Conservation (phyloP, 2,888 invertebrate species). For the Epirrhoe tristata region DNA sequence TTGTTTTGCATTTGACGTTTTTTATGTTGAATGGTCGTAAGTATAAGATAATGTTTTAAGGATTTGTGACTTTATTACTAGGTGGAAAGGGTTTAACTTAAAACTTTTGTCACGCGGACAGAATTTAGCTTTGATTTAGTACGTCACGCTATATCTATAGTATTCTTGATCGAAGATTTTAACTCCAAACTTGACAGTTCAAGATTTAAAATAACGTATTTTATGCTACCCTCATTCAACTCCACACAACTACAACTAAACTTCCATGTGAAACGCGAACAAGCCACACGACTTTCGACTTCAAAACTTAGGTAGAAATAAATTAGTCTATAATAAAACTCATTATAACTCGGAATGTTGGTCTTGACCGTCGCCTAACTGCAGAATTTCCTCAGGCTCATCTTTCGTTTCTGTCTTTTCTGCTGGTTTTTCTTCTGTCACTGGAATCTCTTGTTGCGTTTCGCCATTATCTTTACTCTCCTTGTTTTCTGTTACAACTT, state of each 20-base stretch:
- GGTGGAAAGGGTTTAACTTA: too few species aligned
- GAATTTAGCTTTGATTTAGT: too few species aligned
- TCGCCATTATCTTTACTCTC: conserved; percentile 54
- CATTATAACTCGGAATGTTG: conserved; percentile 85
- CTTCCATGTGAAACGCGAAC: conserved; percentile 63
- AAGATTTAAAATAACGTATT: background rate
- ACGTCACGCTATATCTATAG: too few species aligned
- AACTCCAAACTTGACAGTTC: background rate
- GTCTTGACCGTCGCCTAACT: conserved; percentile 61
- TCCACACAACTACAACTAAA: background rate
- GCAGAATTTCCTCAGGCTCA: conserved; percentile 61
- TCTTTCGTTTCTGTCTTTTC: conserved; percentile 44
- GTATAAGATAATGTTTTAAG: too few species aligned
- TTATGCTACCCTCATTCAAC: background rate
- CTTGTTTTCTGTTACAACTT: conserved; percentile 58
- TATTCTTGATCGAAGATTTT: too few species aligned
- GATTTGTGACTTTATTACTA: too few species aligned
- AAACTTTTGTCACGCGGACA: too few species aligned
- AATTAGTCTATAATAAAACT: conserved; percentile 75
- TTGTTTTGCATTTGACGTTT: too few species aligned
- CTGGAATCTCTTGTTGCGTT: conserved; percentile 57
- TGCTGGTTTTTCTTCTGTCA: conserved; percentile 50
- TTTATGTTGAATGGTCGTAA: too few species aligned
- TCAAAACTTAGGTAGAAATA: conserved; percentile 62
- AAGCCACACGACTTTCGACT: conserved; percentile 63